These are phyloP conservation scores for Pseudachorutes palmiensis DNA, from an alignment of 1,140 invertebrate species.

Conservation along the genomic window DNA sequence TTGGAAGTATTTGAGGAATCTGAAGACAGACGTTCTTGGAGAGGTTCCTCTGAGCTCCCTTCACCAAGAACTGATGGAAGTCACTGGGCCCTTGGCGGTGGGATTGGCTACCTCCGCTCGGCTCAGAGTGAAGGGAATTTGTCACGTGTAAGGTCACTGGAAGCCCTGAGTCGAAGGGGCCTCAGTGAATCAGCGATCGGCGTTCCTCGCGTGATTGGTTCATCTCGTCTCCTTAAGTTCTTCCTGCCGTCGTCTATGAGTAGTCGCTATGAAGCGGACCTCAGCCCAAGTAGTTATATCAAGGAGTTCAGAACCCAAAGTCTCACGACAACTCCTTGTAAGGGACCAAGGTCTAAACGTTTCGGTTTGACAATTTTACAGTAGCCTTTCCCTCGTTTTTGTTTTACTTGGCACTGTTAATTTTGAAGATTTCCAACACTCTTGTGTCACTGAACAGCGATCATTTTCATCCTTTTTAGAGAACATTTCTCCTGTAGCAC, in stretches of 20 bases:
- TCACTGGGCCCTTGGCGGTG: not conserved
- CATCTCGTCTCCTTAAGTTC: constrained; percentile 37
- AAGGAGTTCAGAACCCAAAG: not conserved
- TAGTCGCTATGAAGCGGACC: not conserved
- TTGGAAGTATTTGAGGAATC: constrained; percentile 9
- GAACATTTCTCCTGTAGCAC: too few relatives aligned
- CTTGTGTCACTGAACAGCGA: too few relatives aligned
- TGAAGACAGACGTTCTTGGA: constrained; percentile 4
- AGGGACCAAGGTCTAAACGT: constrained; percentile 6
- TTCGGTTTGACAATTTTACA: too few relatives aligned
- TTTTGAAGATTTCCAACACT: too few relatives aligned
- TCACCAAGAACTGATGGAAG: not conserved
- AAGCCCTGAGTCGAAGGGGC: constrained; percentile 34
- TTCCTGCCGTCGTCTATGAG: constrained; percentile 22
- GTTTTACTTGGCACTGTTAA: constrained; percentile 5
- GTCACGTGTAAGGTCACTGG: constrained; percentile 30
- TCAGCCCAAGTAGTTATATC: not conserved
- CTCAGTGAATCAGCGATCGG: constrained; percentile 34
- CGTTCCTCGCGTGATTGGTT: constrained; percentile 27
- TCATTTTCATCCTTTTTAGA: too few relatives aligned
- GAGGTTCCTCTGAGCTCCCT: not conserved
- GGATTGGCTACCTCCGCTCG: constrained; percentile 14
- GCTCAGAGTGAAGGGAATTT: constrained; percentile 33
- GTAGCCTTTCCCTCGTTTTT: not conserved
- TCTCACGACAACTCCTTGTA: not conserved